Evolutionary conservation across 2,797 vertebrate genomes (phyloP).

Genomic region (Ctenopoma multispine): DNA sequence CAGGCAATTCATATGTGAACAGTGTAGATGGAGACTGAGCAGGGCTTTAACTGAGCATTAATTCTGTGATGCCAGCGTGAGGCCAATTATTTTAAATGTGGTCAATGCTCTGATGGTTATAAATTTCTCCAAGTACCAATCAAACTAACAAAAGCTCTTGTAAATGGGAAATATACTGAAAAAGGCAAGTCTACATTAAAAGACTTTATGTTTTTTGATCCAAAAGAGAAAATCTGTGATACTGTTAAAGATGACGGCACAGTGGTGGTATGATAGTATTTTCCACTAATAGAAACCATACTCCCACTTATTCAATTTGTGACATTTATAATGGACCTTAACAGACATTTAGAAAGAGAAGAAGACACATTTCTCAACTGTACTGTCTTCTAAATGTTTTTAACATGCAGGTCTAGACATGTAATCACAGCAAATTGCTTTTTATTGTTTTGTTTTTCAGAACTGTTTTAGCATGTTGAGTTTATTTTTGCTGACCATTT

Average conservation of each 20-base stretch:
- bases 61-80: constrained; percentile 61
- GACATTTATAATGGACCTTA: constrained; percentile 61
- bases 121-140: constrained; percentile 48
- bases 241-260: not conserved
- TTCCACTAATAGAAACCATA: not conserved
- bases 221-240: not conserved
- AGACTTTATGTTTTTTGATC: not conserved
- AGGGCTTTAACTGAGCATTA: constrained; percentile 71
- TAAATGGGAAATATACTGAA: constrained; percentile 23
- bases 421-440: constrained; percentile 29
- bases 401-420: constrained; percentile 39
- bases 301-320: constrained; percentile 34
- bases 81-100: constrained; percentile 71
- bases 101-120: constrained; percentile 53
- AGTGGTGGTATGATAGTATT: not conserved
- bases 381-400: constrained; percentile 37
- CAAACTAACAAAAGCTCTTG: constrained; percentile 34
- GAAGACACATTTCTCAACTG: constrained; percentile 54
- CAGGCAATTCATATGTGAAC: constrained; percentile 70
- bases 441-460: constrained; percentile 17
- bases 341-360: constrained; percentile 55
- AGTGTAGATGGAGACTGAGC: constrained; percentile 58
- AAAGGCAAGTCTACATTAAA: constrained; percentile 4
- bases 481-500: constrained; percentile 2
- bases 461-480: not conserved